Base-by-base conservation (phyloP, 1,140 invertebrate species). In the Chironomus tepperi region DNA sequence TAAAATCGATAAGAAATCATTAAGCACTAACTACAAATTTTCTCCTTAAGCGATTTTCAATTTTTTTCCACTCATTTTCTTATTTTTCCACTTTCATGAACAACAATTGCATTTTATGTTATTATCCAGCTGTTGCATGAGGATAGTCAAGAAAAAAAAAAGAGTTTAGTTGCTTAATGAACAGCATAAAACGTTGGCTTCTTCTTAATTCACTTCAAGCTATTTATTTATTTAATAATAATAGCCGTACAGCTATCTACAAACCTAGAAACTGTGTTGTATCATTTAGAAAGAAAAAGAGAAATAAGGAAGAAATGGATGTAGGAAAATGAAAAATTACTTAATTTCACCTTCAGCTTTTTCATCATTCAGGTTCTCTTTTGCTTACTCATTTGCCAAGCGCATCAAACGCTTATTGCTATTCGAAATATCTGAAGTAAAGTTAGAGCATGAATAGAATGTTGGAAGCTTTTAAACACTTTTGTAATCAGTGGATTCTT, bases 61-160 rank as follows among this genome's bases (percentile, higher is more conserved):
- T 5, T 34, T 34, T 34, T 34, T 34, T 34, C 24, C 24, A 34
- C 5, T 2, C 24, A 34, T 34, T 34, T n/a, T 57, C 47, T 57
- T n/a, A 57, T 10, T 57, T 57, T 57, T 57, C 12, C 47, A 12
- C 47, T 57, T 57, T 57, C n/a, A 57, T 57, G 12, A 57, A 15
- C 47, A 57, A 34, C 12, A 57, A 57, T 57, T 57, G 47, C 47
- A 57, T 57, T 57, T 57, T 7, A 12, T 57, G 3, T 57, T 57
- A 57, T 57, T 57, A 12, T n/a, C 12, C 47, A 57, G 47, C 47
- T 57, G 47, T 57, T 57, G 47, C 47, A 57, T 57, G 47, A 57
- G 12, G 3, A 57, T 57, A 57, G n/a, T 34, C 2, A 15, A 57
- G 47, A 57, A 57, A 57, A 47, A 47, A 34, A 34, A 34, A 34